Percentiles rank a stretch among this genome's conserved stretches.
Conservation (phyloP, 2,888 invertebrate species). For the Machimus atricapillus region DNA sequence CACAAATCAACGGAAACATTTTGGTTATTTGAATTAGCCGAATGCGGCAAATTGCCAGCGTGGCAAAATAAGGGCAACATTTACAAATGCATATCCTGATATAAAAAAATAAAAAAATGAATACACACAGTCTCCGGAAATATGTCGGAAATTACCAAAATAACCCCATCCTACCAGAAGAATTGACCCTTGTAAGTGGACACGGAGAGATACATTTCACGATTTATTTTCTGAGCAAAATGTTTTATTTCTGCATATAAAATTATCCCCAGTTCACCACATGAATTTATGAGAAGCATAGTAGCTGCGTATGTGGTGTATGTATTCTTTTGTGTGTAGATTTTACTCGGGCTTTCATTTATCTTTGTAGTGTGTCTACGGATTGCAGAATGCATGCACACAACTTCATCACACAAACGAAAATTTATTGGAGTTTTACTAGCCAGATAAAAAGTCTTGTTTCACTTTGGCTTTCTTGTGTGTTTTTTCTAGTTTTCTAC, state of each 20-base stretch:
- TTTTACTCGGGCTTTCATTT: background rate
- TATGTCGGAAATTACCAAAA: background rate
- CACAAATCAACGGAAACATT: background rate
- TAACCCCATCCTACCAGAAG: background rate
- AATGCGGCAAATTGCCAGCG: background rate
- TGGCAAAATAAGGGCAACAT: background rate
- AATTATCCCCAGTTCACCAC: background rate
- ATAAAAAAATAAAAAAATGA: background rate
- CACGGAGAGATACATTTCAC: background rate
- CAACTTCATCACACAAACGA: constrained; percentile 20
- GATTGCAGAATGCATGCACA: background rate
- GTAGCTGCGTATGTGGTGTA: background rate
- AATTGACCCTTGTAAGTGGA: background rate
- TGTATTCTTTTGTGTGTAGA: background rate
- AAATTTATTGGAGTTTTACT: constrained; percentile 25
- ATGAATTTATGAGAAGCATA: background rate
- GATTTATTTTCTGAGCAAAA: background rate
- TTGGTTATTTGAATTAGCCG: background rate
- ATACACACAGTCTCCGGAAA: background rate
- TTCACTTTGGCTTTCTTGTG: background rate
- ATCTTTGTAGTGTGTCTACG: background rate
- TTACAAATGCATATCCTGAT: background rate
- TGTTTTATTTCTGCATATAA: constrained; percentile 5
- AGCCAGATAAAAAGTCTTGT: constrained; percentile 4
- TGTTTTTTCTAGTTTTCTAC: background rate